Base-by-base conservation (phyloP, 2,113 vertebrate genomes). In the Cynoglossus semilaevis region DNA sequence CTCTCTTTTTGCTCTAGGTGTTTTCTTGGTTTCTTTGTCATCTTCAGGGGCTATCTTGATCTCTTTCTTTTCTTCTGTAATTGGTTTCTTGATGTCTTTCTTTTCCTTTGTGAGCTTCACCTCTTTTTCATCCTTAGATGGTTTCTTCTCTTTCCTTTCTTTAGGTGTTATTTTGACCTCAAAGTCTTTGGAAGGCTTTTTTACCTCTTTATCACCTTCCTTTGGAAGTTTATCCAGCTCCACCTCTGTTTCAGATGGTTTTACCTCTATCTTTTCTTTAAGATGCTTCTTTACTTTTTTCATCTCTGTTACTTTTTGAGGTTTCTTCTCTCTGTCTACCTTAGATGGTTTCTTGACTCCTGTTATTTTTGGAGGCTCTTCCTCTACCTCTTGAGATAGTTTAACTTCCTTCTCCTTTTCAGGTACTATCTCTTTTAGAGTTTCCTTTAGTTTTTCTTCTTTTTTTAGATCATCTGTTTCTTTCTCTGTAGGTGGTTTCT, bases 211-310 rank as follows among this genome's bases (percentile, higher is more conserved):
- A 5, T 61, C 40, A n/a, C n/a, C n/a, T n/a, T n/a, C n/a, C n/a
- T n/a, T n/a, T n/a, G n/a, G n/a, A n/a, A n/a, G n/a, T 51, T 51
- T 64, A 5, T 15, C 1, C 7, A 0, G 17, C 9, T n/a, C n/a
- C n/a, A 36, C 5, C 5, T 36, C 35, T 36, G 35, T 36, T 18
- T 51, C 57, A 5, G 15, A 10, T 9, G 15, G 46, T 46, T n/a
- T 29, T 29, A 48, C 53, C 19, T 36, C 35, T 40, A 9, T 61
- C 17, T 57, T 9, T 22, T 37, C 43, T 51, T 47, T 47, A 16
- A 34, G 7, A 4, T 15, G 12, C 15, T 62, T 52, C 29, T 45
- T 53, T 61, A 37, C 22, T 43, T 18, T 1, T 40, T 9, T 18
- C 22, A 29, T 6, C 6, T 29, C 6, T 2, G 22, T 29, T 29